These are phyloP conservation scores for Pygoscelis antarcticus DNA, from an alignment of 2,113 vertebrate genomes.

Conservation along the genomic window DNA sequence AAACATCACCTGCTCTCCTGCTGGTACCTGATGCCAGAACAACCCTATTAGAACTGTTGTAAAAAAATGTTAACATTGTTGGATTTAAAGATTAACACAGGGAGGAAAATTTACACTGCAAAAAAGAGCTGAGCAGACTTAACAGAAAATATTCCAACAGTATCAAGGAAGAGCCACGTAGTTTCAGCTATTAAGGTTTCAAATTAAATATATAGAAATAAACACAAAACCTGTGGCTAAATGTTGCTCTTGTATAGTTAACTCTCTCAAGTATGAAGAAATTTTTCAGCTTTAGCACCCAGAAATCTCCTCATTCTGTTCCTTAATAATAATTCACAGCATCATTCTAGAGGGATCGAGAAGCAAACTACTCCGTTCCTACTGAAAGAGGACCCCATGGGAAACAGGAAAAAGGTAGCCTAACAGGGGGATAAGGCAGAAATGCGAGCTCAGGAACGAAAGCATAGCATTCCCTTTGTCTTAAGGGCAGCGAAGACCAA, in stretches of 20 bases:
- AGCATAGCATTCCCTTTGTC: not conserved
- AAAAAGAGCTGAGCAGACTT: not conserved
- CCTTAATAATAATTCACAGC: not conserved
- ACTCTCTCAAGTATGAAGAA: not conserved
- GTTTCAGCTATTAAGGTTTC: not conserved
- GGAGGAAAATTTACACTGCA: conserved; percentile 6
- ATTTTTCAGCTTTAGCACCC: not conserved
- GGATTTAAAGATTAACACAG: conserved; percentile 43
- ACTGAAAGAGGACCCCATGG: not conserved
- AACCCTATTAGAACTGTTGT: conserved; percentile 37
- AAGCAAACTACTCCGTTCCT: not conserved
- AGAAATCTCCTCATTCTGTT: not conserved
- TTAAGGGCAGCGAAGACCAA: not conserved
- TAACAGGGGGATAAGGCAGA: not conserved
- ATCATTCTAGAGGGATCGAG: not conserved
- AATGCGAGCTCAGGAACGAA: not conserved
- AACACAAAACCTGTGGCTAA: not conserved
- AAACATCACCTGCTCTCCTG: conserved; percentile 65
- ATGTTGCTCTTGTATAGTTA: not conserved
- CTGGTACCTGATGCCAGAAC: conserved; percentile 39
- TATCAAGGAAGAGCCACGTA: not conserved
- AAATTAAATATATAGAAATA: not conserved
- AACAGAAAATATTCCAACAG: not conserved
- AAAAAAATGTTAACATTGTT: conserved; percentile 45
- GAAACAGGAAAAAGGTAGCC: not conserved